Evolutionary conservation across 2,888 invertebrate genomes (phyloP), one percentile per base, ranked within the genome.

Genomic region (Pandemis corylana): DNA sequence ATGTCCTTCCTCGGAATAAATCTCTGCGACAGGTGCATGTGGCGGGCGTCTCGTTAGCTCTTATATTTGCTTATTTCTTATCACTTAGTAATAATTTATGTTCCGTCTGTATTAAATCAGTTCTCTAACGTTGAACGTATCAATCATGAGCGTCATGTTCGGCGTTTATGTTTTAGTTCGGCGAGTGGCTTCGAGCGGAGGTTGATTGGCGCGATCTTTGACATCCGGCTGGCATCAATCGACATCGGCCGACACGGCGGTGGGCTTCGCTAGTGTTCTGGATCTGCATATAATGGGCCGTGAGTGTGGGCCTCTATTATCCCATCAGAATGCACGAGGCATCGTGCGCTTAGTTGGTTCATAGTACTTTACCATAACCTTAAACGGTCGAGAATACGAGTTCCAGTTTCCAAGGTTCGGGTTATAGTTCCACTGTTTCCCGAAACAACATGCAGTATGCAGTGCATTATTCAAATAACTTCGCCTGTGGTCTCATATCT

Each of bases 201-300:
- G 78, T 76, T 86, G 85, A 87, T 85, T 84, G 84, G 83, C 83
- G 81, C 80, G 84, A 82, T 84, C 82, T 83, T 77, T 82, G 84
- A 85, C 84, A 83, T 85, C 84, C 83, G 80, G 80, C 78, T 77
- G 78, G 76, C 75, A 75, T 80, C 78, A 79, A 83, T 81, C 80
- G 81, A 81, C 78, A 81, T 77, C 69, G 73, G 66, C 75, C 76
- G 75, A 76, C 72, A 28, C 28, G 59, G 67, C 68, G 74, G 75
- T 71, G 66, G 71, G 66, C 64, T n/a, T 20, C 67, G 63, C 68
- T 66, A 66, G 73, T 82, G 84, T 85, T 85, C 85, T 83, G 84
- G 84, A 85, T 91, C 91, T 92, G 89, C 91, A 92, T 92, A 93
- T 92, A 93, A 92, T 91, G 85, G 90, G 69, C 77, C 80, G 92